Base-by-base conservation (phyloP, 64 coral and sea anemone genomes). In the Dendrophyllia cribrosa region DNA sequence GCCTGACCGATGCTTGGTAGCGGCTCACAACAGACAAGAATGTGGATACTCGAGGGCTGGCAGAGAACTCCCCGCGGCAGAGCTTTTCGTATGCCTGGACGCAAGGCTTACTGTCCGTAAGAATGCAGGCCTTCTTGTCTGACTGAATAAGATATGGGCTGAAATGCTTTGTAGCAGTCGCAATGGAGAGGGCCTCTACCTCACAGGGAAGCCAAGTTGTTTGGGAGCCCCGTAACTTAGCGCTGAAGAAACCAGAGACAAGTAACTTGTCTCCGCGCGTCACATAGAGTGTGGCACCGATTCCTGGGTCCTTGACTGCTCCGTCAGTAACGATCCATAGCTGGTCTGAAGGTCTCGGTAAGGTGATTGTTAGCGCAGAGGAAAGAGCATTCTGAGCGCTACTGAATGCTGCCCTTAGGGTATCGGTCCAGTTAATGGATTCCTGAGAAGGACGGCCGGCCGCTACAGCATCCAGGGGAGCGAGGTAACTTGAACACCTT, bases 1-100 rank as follows among this genome's bases (percentile, higher is more conserved):
- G 61, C 22, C 88, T 49, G 23, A 90, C 75, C 23, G 88, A 78
- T 22, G 74, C 75, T 63, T 79, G 75, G 16, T 79, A 90, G 26
- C 59, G 88, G 64, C 88, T 90, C 26, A 90, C 88, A 34, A 64
- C 59, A 49, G 88, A 90, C 21, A 79, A 72, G n/a, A 78, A 89
- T 19, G 88, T 79, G 17, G 74, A 77, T 49, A 79, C 75, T 13
- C 74, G 58, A 48, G 43, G 88, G 64, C 88, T 89, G n/a, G 70
- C 86, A 22, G 69, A 75, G 71, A 61, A 60, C 70, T 88, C 68
- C 22, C 70, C 70, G 52, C 53, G 0, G 60, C 64, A 78, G 50
- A 79, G 75, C 53, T 89, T 89, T 50, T 79, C 88, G 79, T 72
- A 89, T 2, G 88, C 88, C 55, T 89, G 75, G 1, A 89, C 74